Evolutionary conservation across 2,113 vertebrate species (phyloP).

Genomic region (Laterallus jamaicensis): DNA sequence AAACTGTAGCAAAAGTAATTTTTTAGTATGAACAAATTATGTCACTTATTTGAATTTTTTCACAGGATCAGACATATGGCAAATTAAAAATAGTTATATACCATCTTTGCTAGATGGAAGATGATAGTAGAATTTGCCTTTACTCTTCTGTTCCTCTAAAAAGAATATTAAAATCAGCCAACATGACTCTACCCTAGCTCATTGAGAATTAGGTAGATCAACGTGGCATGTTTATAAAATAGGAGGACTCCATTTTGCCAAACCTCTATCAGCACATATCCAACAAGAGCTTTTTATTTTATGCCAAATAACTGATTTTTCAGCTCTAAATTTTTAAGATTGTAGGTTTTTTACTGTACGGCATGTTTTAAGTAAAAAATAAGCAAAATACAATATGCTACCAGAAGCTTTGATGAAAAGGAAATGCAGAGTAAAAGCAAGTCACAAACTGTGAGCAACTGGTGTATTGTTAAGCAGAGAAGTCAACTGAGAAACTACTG

Average conservation of each 20-base stretch:
- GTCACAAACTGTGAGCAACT: background rate
- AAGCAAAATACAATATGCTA: background rate
- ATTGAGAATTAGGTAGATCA: background rate
- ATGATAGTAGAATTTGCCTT: background rate
- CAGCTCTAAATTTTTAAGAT: background rate
- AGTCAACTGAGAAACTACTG: fast-evolving
- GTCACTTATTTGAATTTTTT: background rate
- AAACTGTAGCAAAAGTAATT: background rate
- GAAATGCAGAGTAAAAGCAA: background rate
- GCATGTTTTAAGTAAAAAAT: background rate
- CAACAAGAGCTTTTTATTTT: background rate
- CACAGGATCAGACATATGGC: background rate
- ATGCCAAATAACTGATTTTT: background rate
- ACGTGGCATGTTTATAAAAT: background rate
- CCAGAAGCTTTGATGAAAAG: background rate
- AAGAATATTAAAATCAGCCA: background rate
- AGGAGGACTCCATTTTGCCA: background rate
- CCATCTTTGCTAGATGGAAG: background rate
- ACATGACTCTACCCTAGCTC: background rate
- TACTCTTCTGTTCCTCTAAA: background rate
- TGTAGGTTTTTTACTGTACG: background rate
- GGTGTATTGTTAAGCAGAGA: background rate
- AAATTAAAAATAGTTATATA: background rate
- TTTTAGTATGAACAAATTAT: background rate
- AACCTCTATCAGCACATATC: background rate